Evolutionary conservation across 2,888 invertebrate genomes (phyloP).

Genomic region (Ornithoptera alexandrae): DNA sequence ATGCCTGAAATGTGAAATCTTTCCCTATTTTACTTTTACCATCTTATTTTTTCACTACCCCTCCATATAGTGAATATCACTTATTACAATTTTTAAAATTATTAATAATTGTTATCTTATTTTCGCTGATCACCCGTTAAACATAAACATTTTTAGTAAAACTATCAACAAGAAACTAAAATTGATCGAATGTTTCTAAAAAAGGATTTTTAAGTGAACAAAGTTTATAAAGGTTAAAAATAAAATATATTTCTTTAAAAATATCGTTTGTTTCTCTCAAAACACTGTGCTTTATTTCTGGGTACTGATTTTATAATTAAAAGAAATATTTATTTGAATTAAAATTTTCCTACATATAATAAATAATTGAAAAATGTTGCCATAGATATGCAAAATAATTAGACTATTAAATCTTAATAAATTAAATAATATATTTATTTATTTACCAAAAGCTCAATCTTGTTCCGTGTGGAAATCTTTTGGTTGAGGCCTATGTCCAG

Average conservation of each 20-base stretch:
- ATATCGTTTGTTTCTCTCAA: background rate
- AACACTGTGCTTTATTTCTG: background rate
- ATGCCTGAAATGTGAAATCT: background rate
- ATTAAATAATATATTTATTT: no score
- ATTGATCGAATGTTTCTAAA: slow-evolving; percentile 10
- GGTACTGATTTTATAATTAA: background rate
- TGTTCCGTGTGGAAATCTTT: no score
- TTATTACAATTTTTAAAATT: background rate
- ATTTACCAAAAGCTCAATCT: no score
- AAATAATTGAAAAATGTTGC: no score
- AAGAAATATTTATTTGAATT: background rate
- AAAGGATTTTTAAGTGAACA: slow-evolving; percentile 6
- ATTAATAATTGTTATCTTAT: background rate
- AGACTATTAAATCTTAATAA: no score
- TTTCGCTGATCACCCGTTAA: background rate
- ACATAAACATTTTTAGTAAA: background rate
- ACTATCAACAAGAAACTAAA: slow-evolving; percentile 8
- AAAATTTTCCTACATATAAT: no score
- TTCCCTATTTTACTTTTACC: background rate
- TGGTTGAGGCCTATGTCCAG: no score
- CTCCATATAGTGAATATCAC: background rate
- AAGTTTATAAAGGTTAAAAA: slow-evolving; percentile 26
- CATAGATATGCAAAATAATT: no score
- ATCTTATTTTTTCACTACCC: background rate
- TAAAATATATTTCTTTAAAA: slow-evolving; percentile 14